A percentile compares a stretch with the other conserved stretches of the same genome.
Evolutionary conservation across 2,113 vertebrate species (phyloP).

Genomic region (Lipophrys pholis): DNA sequence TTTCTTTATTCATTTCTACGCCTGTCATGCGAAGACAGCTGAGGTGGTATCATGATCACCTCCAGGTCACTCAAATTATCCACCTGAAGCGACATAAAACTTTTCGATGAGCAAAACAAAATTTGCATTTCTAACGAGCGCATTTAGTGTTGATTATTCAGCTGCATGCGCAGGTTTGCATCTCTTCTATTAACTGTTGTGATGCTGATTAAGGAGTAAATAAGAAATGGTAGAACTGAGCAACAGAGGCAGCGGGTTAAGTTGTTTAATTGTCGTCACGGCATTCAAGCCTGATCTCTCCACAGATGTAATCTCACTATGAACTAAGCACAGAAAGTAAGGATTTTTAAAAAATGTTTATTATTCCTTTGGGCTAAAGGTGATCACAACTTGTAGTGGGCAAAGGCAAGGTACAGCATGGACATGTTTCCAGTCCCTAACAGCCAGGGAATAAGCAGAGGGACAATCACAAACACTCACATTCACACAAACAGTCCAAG

Average conservation of each 20-base stretch:
- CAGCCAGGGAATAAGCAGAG: no score
- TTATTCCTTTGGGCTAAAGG: no score
- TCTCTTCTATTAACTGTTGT: slow-evolving; percentile 49
- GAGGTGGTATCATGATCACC: slow-evolving; percentile 27
- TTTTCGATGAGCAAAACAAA: slow-evolving; percentile 51
- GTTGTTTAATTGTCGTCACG: slow-evolving; percentile 7
- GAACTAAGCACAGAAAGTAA: no score
- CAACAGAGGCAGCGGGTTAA: slow-evolving; percentile 29
- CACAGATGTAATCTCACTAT: neutral
- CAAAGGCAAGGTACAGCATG: no score
- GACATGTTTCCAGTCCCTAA: no score
- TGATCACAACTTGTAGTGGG: no score
- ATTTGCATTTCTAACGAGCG: slow-evolving; percentile 68
- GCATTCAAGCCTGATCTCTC: slow-evolving; percentile 1
- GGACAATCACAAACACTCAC: no score
- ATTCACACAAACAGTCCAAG: no score
- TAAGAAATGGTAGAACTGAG: slow-evolving; percentile 28
- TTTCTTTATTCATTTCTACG: no score
- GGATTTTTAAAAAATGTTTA: no score
- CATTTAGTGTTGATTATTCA: slow-evolving; percentile 37
- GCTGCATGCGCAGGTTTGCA: slow-evolving; percentile 44
- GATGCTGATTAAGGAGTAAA: slow-evolving; percentile 46
- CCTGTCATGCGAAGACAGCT: neutral
- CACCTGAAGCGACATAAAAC: neutral
- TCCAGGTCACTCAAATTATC: slow-evolving; percentile 51